Base-by-base conservation (phyloP, 2,113 vertebrate genomes). In the Pterophyllum scalare region DNA sequence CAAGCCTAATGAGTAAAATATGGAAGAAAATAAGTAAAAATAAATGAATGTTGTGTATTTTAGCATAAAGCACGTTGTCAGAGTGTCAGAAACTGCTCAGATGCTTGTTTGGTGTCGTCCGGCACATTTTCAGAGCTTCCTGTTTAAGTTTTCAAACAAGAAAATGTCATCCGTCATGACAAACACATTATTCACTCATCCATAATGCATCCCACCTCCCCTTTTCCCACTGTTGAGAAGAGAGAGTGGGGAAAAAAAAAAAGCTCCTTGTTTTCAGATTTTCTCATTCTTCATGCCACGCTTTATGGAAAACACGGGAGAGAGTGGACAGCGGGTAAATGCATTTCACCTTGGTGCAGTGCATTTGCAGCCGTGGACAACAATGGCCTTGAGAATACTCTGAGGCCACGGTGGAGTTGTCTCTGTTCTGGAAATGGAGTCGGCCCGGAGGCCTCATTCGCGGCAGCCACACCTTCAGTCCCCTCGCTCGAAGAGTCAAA, bases 271-370 rank as follows among this genome's bases (percentile, higher is more conserved):
- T 95, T 97, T 97, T 96, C 96, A 96, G 96, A 96, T 96, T 87
- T 95, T 94, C 93, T 95, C 95, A 93, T 92, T 94, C 94, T 96
- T 97, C 96, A 95, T 97, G 96, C 93, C 92, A 93, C 88, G 95
- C 96, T 97, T 97, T 96, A 87, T 95, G 96, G 94, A 97, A 97
- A 97, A 96, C 98, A 97, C 97, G 95, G 91, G 97, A 98, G 97
- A 97, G 94, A 93, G 74, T 56, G 80, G 70, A 70, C 85, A 92
- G 93, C 89, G 95, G 96, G 96, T 94, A 96, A 97, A 97, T 97
- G 96, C 97, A 97, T 97, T 97, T 94, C 96, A 97, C 95, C 96
- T 96, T 94, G 95, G 96, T 92, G 96, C 84, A 97, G 96, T 96
- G 96, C 97, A 98, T 98, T 97, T 97, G 96, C 96, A 96, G 94